A percentile compares a stretch with the other conserved stretches of the same genome.
Evolutionary conservation across 2,113 vertebrate genomes (phyloP).

Genomic region (Corythoichthys haematopterus): DNA sequence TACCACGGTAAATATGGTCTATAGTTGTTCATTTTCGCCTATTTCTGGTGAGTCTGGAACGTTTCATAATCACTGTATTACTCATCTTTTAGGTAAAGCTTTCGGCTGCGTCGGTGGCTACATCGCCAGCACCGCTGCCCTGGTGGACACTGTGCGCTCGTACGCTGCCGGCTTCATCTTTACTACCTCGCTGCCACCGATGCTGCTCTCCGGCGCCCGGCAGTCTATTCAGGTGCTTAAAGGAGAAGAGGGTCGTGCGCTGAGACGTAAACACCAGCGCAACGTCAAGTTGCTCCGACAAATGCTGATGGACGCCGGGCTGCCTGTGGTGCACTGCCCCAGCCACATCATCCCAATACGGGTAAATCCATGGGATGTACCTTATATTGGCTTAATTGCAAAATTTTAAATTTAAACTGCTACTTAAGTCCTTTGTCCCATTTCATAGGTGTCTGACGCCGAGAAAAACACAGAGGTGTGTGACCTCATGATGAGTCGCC

Average conservation of each 20-base stretch:
- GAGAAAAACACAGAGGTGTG: conserved; percentile 91
- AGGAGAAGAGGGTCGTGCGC: conserved; percentile 77
- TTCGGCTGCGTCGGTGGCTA: conserved; percentile 97
- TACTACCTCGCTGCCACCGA: conserved; percentile 93
- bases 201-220: conserved; percentile 86
- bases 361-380: conserved; percentile 61
- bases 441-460: conserved; percentile 82
- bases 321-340: conserved; percentile 92
- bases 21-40: too few relatives aligned
- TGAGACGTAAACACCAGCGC: conserved; percentile 90
- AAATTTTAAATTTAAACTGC: neutral
- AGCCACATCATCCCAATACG: conserved; percentile 95
- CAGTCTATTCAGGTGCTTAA: conserved; percentile 85
- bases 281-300: conserved; percentile 93
- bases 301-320: conserved; percentile 93
- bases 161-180: conserved; percentile 96
- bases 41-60: too few relatives aligned
- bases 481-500: conserved; percentile 87
- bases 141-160: conserved; percentile 89
- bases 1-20: too few relatives aligned
- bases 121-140: conserved; percentile 81
- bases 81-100: conserved; percentile 82
- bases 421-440: neutral
- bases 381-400: neutral
- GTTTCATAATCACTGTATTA: neutral